Evolutionary conservation across 2,113 vertebrate genomes (phyloP), one percentile per base, ranked within the genome.

Genomic region (Alethe diademata): DNA sequence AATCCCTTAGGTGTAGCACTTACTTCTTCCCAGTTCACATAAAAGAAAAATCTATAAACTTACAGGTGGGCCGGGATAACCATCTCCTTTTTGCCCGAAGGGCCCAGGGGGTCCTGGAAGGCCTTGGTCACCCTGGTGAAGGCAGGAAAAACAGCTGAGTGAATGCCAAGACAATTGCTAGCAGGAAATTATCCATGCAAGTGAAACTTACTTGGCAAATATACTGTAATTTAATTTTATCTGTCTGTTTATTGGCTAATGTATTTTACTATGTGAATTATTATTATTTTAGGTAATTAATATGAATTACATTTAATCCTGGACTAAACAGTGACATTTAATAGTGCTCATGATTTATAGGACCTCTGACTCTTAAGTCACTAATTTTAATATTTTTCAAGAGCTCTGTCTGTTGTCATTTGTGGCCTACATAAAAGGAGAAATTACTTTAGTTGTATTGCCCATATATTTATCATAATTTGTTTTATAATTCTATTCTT

Each of bases 21-120:
- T 79, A 11, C 56, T 66, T 65, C 16, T 80, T 90, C 40, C 72
- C 14, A 83, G 50, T 42, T 47, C 38, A 48, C 35, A 26, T 60
- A 11, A 70, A 72, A 74, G 64, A 56, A 51, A 67, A 53, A 28
- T 51, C 18, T 87, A 19, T 81, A 73, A 96, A 98, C 98, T 95
- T 95, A 99, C 99, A 75, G 97, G 86, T 89, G 98, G 98, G 82
- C 99, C 99, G 1, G 98, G 98, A 76, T 97, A 97, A 50, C 98
- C 99, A 92, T 99, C 98, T 86, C 99, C 99, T 98, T 99, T 99
- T 85, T 97, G 98, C 47, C 99, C 99, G 87, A 94, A 85, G 76
- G 98, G 98, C 67, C 99, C 99, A 1, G 93, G 93, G 69, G 88
- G 97, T 86, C 99, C 99, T 54, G 96, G 75, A 67, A 97, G 95